Evolutionary conservation across 2,113 vertebrate genomes (phyloP).

Genomic region (Carassius gibelio): DNA sequence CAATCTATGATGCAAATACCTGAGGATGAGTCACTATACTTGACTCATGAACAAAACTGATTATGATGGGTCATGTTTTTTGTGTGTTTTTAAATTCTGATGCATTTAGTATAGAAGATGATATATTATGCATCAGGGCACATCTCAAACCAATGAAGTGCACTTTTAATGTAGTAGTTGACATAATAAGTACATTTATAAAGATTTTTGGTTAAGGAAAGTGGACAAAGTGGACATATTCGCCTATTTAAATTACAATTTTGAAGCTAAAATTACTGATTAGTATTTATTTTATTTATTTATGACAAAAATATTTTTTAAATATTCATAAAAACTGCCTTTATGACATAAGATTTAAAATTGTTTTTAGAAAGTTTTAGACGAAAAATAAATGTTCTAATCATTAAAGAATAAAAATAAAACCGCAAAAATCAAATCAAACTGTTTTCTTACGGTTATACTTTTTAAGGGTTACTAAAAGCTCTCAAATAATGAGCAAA

Average conservation of each 20-base stretch:
- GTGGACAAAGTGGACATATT: background rate
- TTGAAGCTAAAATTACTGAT: background rate
- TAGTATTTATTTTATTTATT: too few species aligned
- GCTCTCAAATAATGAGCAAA: background rate
- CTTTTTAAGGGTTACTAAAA: background rate
- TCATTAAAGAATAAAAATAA: background rate
- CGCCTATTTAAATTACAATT: background rate
- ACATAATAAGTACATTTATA: too few species aligned
- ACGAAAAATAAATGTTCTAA: background rate
- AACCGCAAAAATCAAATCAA: background rate
- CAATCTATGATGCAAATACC: constrained; percentile 3
- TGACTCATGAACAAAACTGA: background rate
- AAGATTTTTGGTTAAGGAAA: background rate
- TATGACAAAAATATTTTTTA: too few species aligned
- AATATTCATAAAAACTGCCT: too few species aligned
- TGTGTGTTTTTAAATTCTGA: background rate
- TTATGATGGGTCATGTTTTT: constrained; percentile 1
- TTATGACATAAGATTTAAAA: too few species aligned
- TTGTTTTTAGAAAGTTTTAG: too few species aligned
- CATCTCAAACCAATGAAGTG: background rate
- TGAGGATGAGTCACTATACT: background rate
- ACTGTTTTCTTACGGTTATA: background rate
- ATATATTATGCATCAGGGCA: background rate
- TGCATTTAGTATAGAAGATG: background rate
- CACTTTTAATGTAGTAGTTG: background rate